Conservation (phyloP, 2,797 vertebrate species). For the Ceryle rudis region DNA sequence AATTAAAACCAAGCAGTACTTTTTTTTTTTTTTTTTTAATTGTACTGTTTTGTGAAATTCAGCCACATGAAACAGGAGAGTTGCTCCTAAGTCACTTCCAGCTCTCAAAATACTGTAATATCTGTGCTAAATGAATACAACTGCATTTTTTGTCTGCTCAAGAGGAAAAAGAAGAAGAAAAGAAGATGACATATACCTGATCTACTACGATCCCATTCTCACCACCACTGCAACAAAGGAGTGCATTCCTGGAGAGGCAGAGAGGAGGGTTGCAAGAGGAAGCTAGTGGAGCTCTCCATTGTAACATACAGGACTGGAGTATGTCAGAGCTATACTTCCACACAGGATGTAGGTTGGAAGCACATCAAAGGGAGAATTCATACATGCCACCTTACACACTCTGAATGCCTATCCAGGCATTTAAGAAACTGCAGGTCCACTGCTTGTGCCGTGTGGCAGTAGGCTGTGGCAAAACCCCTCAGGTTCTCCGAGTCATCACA, state of each 20-base stretch:
- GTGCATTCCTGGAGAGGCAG: background rate
- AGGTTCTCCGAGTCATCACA: background rate
- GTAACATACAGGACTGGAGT: background rate
- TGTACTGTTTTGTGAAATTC: background rate
- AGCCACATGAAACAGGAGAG: background rate
- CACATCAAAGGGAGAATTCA: conserved; percentile 5
- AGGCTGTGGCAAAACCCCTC: background rate
- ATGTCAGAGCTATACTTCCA: background rate
- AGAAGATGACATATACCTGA: accelerated
- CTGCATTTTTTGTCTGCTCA: background rate
- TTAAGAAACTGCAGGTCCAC: background rate
- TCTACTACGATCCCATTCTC: background rate
- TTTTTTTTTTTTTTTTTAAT: background rate
- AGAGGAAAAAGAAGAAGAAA: background rate
- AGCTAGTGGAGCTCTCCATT: background rate
- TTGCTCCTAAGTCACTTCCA: background rate
- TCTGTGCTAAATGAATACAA: background rate
- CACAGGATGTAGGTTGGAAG: conserved; percentile 2
- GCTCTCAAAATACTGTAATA: background rate
- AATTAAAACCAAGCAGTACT: background rate
- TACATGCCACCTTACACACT: background rate
- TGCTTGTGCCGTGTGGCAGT: background rate
- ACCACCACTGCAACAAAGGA: background rate
- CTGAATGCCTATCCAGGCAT: background rate
- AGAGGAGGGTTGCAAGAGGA: background rate